phyloP scores from a whole-genome alignment of 37 sponge, comb jelly and placozoan genomes.

The Ephydatia muelleri region DNA sequence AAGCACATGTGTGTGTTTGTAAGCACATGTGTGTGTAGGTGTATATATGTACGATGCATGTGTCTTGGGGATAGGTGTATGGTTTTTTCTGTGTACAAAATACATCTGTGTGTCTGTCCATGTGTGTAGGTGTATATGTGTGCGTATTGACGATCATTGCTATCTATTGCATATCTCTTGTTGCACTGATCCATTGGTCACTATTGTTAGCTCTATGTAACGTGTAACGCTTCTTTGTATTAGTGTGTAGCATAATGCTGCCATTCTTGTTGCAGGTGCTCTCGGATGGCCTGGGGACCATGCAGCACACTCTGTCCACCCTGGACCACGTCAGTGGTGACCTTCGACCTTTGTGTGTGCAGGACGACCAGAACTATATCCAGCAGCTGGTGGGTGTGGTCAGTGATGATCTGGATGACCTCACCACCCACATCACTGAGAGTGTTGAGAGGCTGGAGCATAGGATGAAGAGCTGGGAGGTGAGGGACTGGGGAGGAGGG shows the following conservation, averaged over 20 bases:
- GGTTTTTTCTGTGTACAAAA: too few species aligned
- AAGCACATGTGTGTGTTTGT: too few species aligned
- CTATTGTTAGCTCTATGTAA: too few species aligned
- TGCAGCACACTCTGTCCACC: neutral
- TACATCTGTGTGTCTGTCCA: too few species aligned
- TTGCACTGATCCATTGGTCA: too few species aligned
- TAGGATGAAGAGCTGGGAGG: constrained; percentile 61
- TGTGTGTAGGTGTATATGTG: too few species aligned
- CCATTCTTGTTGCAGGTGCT: constrained; percentile 33
- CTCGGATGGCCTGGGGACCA: constrained; percentile 5
- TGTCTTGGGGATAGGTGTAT: too few species aligned
- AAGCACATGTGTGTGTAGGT: neutral
- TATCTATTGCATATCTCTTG: too few species aligned
- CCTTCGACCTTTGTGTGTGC: constrained; percentile 20
- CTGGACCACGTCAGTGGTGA: neutral
- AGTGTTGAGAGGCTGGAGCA: constrained; percentile 30
- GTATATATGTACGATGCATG: too few species aligned
- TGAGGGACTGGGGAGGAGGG: neutral
- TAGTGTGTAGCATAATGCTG: too few species aligned
- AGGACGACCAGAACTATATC: constrained; percentile 33
- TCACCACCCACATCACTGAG: constrained; percentile 14
- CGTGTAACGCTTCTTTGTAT: too few species aligned
- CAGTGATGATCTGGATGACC: neutral
- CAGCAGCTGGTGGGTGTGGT: constrained; percentile 10
- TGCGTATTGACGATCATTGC: too few species aligned